Evolutionary conservation across 92 coral and sea anemone species (phyloP).

Genomic region (Epizoanthus illoricatus): DNA sequence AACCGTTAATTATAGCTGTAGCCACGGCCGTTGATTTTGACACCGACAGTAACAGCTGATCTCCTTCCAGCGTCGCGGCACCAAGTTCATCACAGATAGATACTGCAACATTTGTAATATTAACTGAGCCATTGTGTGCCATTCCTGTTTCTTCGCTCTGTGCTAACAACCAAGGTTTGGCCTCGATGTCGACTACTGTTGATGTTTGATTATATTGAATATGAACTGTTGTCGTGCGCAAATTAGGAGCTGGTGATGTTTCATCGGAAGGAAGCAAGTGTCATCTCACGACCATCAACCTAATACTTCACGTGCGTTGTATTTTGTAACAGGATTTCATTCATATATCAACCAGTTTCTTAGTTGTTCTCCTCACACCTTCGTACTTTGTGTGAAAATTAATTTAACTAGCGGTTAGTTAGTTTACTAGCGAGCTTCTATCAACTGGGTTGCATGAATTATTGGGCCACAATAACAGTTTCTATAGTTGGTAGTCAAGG

Average conservation of each 20-base stretch:
- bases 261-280: background rate
- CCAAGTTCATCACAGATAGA: background rate
- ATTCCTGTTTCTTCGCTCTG: background rate
- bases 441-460: background rate
- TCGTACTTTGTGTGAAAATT: background rate
- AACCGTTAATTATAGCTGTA: conserved; percentile 19
- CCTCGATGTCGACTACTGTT: background rate
- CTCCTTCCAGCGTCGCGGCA: background rate
- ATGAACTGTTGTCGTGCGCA: background rate
- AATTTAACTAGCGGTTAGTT: background rate
- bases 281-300: background rate
- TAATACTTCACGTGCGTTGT: background rate
- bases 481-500: background rate
- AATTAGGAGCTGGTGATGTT: background rate
- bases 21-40: conserved; percentile 14
- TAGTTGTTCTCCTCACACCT: background rate
- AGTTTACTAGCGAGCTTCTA: background rate
- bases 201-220: background rate
- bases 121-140: background rate
- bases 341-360: background rate
- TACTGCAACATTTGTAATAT: background rate
- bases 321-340: background rate
- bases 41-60: background rate
- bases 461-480: background rate
- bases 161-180: background rate